Conservation (phyloP, 2,888 invertebrate genomes). For the Amiota minor region DNA sequence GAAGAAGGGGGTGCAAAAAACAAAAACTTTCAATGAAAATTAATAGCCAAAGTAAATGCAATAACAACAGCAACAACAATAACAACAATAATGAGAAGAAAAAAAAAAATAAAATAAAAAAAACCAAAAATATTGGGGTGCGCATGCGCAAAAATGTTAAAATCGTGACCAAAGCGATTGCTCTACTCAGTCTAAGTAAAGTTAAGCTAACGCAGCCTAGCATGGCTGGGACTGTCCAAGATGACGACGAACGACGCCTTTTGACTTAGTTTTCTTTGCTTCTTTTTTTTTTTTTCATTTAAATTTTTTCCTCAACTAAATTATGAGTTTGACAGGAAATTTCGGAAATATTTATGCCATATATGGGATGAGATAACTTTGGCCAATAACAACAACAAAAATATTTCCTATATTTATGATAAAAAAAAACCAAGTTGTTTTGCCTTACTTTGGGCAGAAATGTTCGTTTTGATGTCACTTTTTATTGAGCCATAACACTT, state of each 20-base stretch:
- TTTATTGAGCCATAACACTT: slow-evolving; percentile 33
- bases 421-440: slow-evolving; percentile 4
- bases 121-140: slow-evolving; percentile 62
- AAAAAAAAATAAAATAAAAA: too few relatives aligned
- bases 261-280: not conserved
- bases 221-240: too few relatives aligned
- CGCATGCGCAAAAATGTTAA: slow-evolving; percentile 72
- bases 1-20: not conserved
- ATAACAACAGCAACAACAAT: not conserved
- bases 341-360: slow-evolving; percentile 66
- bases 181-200: not conserved
- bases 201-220: too few relatives aligned
- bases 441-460: slow-evolving; percentile 1
- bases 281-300: not conserved
- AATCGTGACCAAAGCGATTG: slow-evolving; percentile 69
- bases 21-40: slow-evolving; percentile 66
- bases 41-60: slow-evolving; percentile 58
- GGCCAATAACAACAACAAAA: slow-evolving; percentile 6
- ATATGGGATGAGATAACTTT: slow-evolving; percentile 51
- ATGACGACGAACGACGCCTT: too few relatives aligned
- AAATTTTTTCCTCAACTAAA: slow-evolving; percentile 42
- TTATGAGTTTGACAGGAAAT: slow-evolving; percentile 55
- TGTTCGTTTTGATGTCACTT: slow-evolving; percentile 28
- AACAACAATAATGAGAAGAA: too few relatives aligned
- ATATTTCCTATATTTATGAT: not conserved